These are phyloP conservation scores for Megaustenia siamemsis DNA, from an alignment of 2,888 invertebrate genomes.

Conservation along the genomic window DNA sequence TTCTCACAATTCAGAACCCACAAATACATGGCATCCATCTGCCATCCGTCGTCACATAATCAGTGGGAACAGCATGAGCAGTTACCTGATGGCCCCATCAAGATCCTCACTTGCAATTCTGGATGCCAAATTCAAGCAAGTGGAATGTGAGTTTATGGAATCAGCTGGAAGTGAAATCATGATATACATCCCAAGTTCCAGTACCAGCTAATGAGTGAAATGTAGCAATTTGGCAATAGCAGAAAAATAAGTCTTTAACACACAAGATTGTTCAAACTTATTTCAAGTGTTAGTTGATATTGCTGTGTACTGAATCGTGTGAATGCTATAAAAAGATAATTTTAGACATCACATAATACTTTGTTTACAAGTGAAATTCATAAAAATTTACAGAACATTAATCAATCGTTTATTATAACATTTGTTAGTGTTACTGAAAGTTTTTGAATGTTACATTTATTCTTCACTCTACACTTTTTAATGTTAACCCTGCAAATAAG, in stretches of 20 bases:
- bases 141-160: conserved; percentile 87
- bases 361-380: neutral
- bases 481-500: neutral
- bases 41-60: conserved; percentile 86
- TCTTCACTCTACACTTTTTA: neutral
- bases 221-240: neutral
- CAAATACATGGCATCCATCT: conserved; percentile 81
- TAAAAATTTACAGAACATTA: neutral
- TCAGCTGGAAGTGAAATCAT: conserved; percentile 53
- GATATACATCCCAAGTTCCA: conserved; percentile 53
- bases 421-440: neutral
- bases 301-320: neutral
- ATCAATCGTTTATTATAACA: neutral
- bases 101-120: conserved; percentile 86
- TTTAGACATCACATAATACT: neutral
- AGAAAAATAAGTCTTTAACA: neutral
- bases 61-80: conserved; percentile 85
- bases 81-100: conserved; percentile 87
- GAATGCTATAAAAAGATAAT: too few species aligned
- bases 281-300: neutral
- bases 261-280: neutral
- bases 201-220: conserved; percentile 39
- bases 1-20: conserved; percentile 38
- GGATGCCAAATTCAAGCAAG: conserved; percentile 86
- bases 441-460: neutral